Evolutionary conservation across 2,888 invertebrate genomes (phyloP).

Genomic region (Eilema sororculum): DNA sequence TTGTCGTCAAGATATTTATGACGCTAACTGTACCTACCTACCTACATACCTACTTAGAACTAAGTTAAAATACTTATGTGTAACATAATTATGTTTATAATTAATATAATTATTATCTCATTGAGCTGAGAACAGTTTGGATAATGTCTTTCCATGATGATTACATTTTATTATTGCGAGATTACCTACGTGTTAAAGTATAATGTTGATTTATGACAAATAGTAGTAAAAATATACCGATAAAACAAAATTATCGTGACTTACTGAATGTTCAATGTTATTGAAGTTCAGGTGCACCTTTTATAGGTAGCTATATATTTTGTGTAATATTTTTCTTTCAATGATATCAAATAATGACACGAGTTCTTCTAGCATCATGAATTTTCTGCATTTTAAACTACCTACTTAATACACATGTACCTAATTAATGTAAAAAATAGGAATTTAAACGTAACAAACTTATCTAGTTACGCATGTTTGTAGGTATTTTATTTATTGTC

Average conservation of each 20-base stretch:
- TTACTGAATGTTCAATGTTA: constrained; percentile 35
- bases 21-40: too few relatives aligned
- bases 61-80: neutral
- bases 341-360: neutral
- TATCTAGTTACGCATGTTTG: constrained; percentile 1
- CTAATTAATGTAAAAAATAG: neutral
- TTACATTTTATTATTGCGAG: constrained; percentile 17
- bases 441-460: neutral
- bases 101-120: constrained; percentile 35
- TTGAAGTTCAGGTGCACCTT: constrained; percentile 21
- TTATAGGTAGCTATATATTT: neutral
- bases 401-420: neutral
- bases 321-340: neutral
- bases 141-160: constrained; percentile 28
- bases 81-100: constrained; percentile 1
- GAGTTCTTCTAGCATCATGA: neutral
- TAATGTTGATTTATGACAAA: constrained; percentile 43
- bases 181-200: constrained; percentile 22
- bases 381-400: neutral
- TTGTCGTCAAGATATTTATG: too few relatives aligned
- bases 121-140: constrained; percentile 38
- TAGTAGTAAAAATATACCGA: constrained; percentile 42
- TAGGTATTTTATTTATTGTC: neutral
- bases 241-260: constrained; percentile 32
- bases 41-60: neutral